Conservation (phyloP, 2,888 invertebrate genomes). For the Drosophila lacicola region DNA sequence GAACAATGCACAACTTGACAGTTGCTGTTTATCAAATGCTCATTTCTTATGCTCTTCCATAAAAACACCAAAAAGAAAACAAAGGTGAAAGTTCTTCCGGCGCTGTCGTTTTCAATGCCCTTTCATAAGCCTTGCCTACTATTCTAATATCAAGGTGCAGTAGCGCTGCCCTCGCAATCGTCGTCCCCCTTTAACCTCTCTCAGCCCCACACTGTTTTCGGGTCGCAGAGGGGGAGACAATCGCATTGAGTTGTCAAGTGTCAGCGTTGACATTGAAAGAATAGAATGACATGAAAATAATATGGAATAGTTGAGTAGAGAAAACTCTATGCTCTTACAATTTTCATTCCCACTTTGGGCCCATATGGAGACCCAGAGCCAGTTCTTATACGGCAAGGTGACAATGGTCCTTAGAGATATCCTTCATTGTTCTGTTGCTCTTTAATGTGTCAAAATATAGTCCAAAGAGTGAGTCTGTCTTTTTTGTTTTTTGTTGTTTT, state of each 20-base stretch:
- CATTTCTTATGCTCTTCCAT: conserved; percentile 29
- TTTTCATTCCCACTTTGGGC: conserved; percentile 13
- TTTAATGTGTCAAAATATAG: conserved; percentile 80
- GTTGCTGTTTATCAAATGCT: conserved; percentile 58
- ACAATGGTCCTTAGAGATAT: conserved; percentile 10
- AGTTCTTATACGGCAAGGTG: conserved; percentile 3
- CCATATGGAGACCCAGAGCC: conserved; percentile 29
- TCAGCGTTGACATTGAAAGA: conserved; percentile 75
- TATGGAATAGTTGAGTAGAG: background rate
- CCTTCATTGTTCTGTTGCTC: conserved; percentile 63
- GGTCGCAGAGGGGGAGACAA: conserved; percentile 39
- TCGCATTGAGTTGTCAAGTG: conserved; percentile 78
- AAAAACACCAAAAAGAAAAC: background rate
- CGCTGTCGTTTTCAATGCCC: conserved; percentile 43
- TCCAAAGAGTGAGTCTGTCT: conserved; percentile 47
- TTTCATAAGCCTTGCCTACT: conserved; percentile 74
- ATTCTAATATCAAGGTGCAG: conserved; percentile 44
- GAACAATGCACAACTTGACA: conserved; percentile 41
- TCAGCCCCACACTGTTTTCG: background rate
- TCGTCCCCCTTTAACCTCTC: background rate
- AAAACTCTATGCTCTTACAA: background rate
- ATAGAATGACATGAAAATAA: conserved; percentile 20
- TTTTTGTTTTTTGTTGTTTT: conserved; percentile 16
- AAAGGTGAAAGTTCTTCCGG: conserved; percentile 80
- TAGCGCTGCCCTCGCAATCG: conserved; percentile 4